phyloP scores from a whole-genome alignment of 2,797 vertebrate species.

The Tenualosa thibaudeaui region DNA sequence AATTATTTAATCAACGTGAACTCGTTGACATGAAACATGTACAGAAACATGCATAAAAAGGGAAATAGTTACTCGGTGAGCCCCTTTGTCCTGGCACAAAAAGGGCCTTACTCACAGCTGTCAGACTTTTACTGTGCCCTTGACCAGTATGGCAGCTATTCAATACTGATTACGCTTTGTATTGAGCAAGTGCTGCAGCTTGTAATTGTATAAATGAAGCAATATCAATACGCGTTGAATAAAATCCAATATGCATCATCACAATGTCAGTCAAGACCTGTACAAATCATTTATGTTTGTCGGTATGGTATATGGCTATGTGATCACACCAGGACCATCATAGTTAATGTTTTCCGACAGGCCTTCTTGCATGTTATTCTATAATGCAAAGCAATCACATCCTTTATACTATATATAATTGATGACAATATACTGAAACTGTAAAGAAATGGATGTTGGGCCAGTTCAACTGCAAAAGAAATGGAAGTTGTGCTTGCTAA shows the following conservation, averaged over 20 bases:
- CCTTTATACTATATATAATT: not conserved
- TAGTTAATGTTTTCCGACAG: not conserved
- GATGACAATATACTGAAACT: not conserved
- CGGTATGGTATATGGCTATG: not conserved
- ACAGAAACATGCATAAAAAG: not conserved
- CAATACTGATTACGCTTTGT: not conserved
- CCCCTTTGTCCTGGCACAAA: not conserved
- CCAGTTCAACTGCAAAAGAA: not conserved
- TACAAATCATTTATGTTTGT: not conserved
- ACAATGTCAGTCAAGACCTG: not conserved
- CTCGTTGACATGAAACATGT: slow-evolving; percentile 22
- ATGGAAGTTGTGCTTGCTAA: not conserved
- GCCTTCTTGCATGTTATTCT: not conserved
- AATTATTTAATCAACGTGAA: slow-evolving; percentile 16
- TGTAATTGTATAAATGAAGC: not conserved
- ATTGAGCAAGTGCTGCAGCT: not conserved
- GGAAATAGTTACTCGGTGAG: not conserved
- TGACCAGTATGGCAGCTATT: not conserved
- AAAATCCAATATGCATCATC: not conserved
- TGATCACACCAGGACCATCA: not conserved
- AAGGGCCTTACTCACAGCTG: not conserved
- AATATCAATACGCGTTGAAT: not conserved
- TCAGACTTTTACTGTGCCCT: not conserved
- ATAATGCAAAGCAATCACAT: not conserved
- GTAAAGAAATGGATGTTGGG: not conserved